Percentiles rank a stretch among this genome's conserved stretches.
Conservation (phyloP, 1,140 invertebrate genomes). For the Papilio polytes region DNA sequence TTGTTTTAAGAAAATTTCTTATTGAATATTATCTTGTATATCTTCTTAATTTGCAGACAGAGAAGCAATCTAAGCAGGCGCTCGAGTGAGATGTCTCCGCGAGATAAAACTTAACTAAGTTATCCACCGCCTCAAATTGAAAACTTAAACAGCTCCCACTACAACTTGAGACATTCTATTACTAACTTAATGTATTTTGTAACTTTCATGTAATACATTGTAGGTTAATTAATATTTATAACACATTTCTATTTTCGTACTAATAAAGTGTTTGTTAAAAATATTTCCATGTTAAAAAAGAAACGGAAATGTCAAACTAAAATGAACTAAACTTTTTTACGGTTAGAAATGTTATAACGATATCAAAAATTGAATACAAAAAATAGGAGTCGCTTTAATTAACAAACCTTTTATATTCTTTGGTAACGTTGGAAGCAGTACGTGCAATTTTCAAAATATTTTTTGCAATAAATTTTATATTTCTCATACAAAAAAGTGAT, state of each 20-base stretch:
- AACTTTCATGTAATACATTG: neutral
- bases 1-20: too few relatives aligned
- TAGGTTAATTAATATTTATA: neutral
- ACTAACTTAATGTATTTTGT: neutral
- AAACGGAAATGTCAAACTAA: neutral
- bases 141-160: neutral
- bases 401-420: neutral
- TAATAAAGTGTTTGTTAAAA: too few relatives aligned
- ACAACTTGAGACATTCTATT: neutral
- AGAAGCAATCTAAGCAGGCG: neutral
- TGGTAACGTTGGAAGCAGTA: neutral
- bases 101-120: slow-evolving; percentile 24
- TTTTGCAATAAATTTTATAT: neutral
- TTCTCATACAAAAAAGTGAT: too few relatives aligned
- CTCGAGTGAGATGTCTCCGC: slow-evolving; percentile 8
- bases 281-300: neutral
- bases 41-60: neutral
- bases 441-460: too few relatives aligned
- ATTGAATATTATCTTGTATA: neutral
- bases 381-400: neutral
- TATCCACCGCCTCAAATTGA: slow-evolving; percentile 2
- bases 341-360: neutral
- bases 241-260: too few relatives aligned
- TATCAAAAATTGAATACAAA: neutral
- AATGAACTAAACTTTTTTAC: neutral